phyloP scores from a whole-genome alignment of 2,797 vertebrate species.

The Rhinichthys osculus region DNA sequence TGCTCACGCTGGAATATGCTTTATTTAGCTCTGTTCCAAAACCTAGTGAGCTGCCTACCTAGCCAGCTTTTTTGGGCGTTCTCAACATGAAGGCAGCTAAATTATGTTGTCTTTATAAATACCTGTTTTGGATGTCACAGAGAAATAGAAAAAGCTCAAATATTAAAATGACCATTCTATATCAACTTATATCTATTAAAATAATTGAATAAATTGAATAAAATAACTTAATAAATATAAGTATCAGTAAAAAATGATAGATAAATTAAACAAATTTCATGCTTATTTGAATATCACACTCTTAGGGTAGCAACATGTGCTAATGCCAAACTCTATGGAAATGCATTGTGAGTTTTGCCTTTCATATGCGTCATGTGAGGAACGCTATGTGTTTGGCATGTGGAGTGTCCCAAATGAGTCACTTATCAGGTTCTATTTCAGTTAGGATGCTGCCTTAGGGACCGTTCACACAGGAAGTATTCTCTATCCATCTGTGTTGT shows the following conservation, averaged over 20 bases:
- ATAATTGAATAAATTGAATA: neutral
- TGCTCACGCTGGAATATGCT: slow-evolving; percentile 20
- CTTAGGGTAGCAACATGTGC: neutral
- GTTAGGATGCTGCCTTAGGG: slow-evolving; percentile 12
- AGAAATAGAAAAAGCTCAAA: neutral
- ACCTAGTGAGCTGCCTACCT: slow-evolving; percentile 8
- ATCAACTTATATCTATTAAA: neutral
- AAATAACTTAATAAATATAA: neutral
- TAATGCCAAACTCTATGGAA: neutral
- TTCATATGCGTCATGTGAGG: neutral
- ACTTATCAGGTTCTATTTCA: slow-evolving; percentile 18
- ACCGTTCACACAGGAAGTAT: slow-evolving; percentile 14
- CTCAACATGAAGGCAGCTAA: neutral
- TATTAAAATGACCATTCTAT: neutral
- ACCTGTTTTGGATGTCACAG: neutral
- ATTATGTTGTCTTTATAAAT: neutral
- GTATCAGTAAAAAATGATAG: neutral
- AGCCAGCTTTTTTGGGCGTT: slow-evolving; percentile 18
- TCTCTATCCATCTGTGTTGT: slow-evolving; percentile 17
- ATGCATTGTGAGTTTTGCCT: slow-evolving; percentile 8
- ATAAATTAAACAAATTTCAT: neutral
- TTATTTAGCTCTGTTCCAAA: slow-evolving; percentile 25
- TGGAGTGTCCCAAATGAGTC: slow-evolving; percentile 14
- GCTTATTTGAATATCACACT: neutral
- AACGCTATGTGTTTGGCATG: slow-evolving; percentile 4